Conservation (phyloP, 2,888 invertebrate genomes). For the Poecilus cupreus region DNA sequence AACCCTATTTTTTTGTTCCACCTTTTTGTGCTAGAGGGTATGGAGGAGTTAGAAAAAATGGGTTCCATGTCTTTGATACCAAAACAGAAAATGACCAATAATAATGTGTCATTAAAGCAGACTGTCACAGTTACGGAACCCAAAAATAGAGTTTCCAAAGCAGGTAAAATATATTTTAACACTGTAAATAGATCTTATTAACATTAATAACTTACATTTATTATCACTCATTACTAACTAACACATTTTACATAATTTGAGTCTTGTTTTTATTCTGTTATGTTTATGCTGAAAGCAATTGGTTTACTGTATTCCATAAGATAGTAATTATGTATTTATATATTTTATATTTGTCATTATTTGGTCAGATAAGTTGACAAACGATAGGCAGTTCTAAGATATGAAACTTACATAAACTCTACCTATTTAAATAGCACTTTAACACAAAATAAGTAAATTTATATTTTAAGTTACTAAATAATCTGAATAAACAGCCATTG, state of each 20-base stretch:
- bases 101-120: conserved; percentile 38
- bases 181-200: neutral
- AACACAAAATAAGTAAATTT: too few species aligned
- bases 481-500: too few species aligned
- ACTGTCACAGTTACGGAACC: conserved; percentile 51
- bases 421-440: too few species aligned
- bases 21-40: conserved; percentile 49
- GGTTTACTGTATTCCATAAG: too few species aligned
- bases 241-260: neutral
- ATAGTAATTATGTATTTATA: neutral
- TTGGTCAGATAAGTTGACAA: too few species aligned
- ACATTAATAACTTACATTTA: neutral
- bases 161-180: conserved; percentile 41
- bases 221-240: neutral
- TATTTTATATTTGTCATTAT: too few species aligned
- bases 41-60: conserved; percentile 51
- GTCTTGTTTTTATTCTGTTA: neutral
- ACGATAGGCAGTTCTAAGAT: too few species aligned
- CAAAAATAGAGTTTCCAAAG: conserved; percentile 48
- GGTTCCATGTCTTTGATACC: conserved; percentile 45
- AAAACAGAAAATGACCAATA: conserved; percentile 53
- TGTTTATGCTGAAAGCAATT: too few species aligned
- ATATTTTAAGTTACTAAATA: too few species aligned
- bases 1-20: conserved; percentile 30
- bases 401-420: too few species aligned